Percentiles rank a stretch among this genome's conserved stretches.
Conservation (phyloP, 1,140 invertebrate species). For the Periplaneta americana region DNA sequence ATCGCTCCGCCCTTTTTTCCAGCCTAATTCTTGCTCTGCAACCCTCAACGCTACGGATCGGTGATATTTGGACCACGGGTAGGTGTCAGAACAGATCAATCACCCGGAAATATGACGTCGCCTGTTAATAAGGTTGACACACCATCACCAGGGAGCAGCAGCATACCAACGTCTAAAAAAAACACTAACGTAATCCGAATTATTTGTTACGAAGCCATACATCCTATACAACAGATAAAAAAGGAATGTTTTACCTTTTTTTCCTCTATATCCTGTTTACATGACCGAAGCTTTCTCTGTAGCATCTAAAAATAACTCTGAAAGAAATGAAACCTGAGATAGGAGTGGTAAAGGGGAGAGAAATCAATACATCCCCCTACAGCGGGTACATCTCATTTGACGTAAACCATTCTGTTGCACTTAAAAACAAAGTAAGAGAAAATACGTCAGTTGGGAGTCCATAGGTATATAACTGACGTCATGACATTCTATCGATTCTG, state of each 20-base stretch:
- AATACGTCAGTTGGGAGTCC: background rate
- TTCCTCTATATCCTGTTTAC: background rate
- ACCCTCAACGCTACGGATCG: background rate
- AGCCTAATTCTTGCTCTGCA: background rate
- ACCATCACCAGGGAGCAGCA: too few relatives aligned
- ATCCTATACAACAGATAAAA: background rate
- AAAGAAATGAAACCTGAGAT: background rate
- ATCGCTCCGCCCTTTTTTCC: background rate
- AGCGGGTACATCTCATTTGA: background rate
- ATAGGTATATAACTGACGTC: background rate
- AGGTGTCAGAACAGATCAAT: background rate
- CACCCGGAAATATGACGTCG: background rate
- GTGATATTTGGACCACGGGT: background rate
- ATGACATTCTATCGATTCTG: background rate
- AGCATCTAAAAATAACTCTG: background rate
- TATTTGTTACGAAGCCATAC: too few relatives aligned
- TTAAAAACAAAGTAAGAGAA: background rate
- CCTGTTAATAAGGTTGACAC: too few relatives aligned
- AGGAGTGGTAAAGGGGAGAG: background rate
- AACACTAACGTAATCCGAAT: too few relatives aligned
- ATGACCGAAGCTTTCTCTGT: background rate
- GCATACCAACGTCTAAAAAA: too few relatives aligned
- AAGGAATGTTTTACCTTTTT: background rate
- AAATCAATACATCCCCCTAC: background rate
- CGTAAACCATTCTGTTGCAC: background rate